These are phyloP conservation scores for Helostoma temminkii DNA, from an alignment of 2,797 vertebrate genomes.

Conservation along the genomic window DNA sequence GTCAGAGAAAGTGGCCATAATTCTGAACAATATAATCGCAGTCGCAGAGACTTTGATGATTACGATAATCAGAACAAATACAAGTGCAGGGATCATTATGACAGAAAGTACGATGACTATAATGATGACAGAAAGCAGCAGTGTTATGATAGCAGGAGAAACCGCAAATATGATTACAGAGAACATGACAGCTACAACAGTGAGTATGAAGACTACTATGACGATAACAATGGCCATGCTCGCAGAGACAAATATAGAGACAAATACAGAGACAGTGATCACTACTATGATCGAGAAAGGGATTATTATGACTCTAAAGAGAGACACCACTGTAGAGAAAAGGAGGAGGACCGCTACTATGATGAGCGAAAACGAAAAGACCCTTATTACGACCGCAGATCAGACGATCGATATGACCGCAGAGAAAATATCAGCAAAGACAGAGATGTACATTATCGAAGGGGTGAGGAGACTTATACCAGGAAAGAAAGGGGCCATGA, in stretches of 20 bases:
- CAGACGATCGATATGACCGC: constrained; percentile 60
- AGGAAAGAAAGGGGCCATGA: constrained; percentile 66
- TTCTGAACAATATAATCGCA: constrained; percentile 52
- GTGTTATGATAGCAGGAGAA: constrained; percentile 60
- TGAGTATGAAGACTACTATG: constrained; percentile 62
- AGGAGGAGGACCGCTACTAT: constrained; percentile 63
- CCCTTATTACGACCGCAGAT: constrained; percentile 41
- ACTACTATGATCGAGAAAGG: constrained; percentile 46
- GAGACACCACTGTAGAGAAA: constrained; percentile 57
- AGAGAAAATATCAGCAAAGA: constrained; percentile 59
- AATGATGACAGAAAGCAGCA: constrained; percentile 64
- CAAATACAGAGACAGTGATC: constrained; percentile 60
- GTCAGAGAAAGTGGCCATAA: constrained; percentile 50
- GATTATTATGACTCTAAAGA: constrained; percentile 72
- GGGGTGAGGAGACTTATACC: constrained; percentile 57
- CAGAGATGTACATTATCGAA: constrained; percentile 44
- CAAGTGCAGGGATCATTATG: constrained; percentile 54
- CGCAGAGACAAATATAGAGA: constrained; percentile 65
- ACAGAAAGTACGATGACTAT: constrained; percentile 59
- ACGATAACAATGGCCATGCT: constrained; percentile 46
- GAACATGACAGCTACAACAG: constrained; percentile 64
- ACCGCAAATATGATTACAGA: constrained; percentile 53
- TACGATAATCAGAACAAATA: constrained; percentile 61
- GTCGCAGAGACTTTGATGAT: constrained; percentile 54
- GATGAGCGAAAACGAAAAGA: constrained; percentile 65